These are phyloP conservation scores for crab-eating macaque (Macaca fascicularis) DNA, from an alignment of 2,113 vertebrate species.

Conservation along the genomic window DNA sequence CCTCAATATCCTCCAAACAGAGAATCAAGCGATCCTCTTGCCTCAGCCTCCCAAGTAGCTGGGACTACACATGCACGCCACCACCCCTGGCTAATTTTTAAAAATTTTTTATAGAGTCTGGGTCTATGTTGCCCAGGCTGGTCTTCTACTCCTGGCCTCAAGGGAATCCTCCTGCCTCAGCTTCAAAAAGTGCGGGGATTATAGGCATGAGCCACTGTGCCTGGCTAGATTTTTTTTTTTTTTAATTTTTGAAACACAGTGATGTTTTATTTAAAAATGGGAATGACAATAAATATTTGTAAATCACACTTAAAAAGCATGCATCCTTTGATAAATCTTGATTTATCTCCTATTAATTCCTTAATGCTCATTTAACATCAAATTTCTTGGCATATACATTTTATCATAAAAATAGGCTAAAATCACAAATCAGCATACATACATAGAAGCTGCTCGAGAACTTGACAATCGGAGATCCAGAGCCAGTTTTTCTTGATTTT, in stretches of 20 bases:
- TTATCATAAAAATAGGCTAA: slow-evolving; percentile 33
- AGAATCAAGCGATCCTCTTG: neutral
- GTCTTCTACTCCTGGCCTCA: neutral
- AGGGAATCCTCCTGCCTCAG: neutral
- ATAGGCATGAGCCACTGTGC: neutral
- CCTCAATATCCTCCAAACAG: too few relatives aligned
- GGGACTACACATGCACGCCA: neutral
- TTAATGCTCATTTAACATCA: neutral
- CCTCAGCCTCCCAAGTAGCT: neutral
- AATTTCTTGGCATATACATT: neutral
- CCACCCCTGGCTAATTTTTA: neutral
- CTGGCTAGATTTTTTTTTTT: neutral
- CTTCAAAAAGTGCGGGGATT: neutral
- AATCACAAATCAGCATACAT: slow-evolving; percentile 61
- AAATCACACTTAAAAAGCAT: neutral
- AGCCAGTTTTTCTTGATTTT: slow-evolving; percentile 92
- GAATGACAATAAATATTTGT: neutral
- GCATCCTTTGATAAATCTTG: neutral
- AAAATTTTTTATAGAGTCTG: neutral
- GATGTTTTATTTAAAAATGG: neutral
- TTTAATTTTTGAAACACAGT: slow-evolving; percentile 13
- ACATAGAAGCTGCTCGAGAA: slow-evolving; percentile 96
- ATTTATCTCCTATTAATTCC: neutral
- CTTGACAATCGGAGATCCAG: slow-evolving; percentile 94
- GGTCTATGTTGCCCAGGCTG: neutral